Percentiles rank a stretch among this genome's conserved stretches.
Evolutionary conservation across 2,113 vertebrate genomes (phyloP).

Genomic region (Leptobrachium ailaonicum): DNA sequence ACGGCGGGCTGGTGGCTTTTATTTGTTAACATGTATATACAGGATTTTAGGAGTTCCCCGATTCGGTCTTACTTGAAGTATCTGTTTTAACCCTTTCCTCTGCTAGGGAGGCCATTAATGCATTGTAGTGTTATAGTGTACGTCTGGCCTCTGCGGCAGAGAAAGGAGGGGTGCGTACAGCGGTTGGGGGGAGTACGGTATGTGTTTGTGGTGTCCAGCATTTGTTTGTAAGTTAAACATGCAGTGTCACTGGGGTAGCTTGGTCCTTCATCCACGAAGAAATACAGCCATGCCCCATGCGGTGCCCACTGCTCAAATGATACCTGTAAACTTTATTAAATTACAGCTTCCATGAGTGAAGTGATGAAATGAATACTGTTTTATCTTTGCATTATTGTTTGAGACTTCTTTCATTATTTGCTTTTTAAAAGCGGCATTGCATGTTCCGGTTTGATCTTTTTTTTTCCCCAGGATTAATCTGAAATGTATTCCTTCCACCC

Average conservation of each 20-base stretch:
- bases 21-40: slow-evolving; percentile 52
- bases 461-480: not conserved
- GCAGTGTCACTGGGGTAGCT: slow-evolving; percentile 28
- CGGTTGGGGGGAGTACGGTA: slow-evolving; percentile 41
- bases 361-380: slow-evolving; percentile 29
- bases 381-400: slow-evolving; percentile 34
- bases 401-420: not conserved
- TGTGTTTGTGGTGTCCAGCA: slow-evolving; percentile 56
- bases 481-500: no score
- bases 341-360: slow-evolving; percentile 45
- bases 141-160: not conserved
- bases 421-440: slow-evolving; percentile 24
- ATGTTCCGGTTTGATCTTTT: not conserved
- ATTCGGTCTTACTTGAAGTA: slow-evolving; percentile 42
- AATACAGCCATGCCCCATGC: slow-evolving; percentile 43
- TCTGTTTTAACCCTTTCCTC: slow-evolving; percentile 17
- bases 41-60: slow-evolving; percentile 43
- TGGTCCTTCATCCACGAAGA: slow-evolving; percentile 28
- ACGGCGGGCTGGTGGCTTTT: slow-evolving; percentile 37
- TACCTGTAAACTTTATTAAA: slow-evolving; percentile 47
- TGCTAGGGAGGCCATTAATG: not conserved
- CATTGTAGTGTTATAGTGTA: not conserved
- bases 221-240: slow-evolving; percentile 44
- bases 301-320: slow-evolving; percentile 38
- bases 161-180: slow-evolving; percentile 18